Conservation (phyloP, 2,888 invertebrate species). For the Keiferia lycopersicella region DNA sequence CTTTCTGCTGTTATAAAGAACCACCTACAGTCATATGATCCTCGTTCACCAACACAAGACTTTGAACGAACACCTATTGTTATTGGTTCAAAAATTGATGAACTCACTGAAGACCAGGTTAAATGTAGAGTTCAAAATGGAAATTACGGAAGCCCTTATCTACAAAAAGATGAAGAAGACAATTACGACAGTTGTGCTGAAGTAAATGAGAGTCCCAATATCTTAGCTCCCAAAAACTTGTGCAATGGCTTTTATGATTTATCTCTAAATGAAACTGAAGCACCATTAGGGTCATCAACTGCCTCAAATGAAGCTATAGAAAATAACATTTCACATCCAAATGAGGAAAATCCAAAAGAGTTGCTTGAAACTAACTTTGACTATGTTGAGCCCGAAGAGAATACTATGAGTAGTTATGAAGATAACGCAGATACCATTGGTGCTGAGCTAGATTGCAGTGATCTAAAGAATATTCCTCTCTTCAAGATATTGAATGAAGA, state of each 20-base stretch:
- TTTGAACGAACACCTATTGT: conserved; percentile 82
- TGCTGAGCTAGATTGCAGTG: conserved; percentile 30
- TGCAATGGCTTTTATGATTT: conserved; percentile 64
- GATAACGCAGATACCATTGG: conserved; percentile 26
- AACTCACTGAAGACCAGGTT: conserved; percentile 44
- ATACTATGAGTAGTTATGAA: conserved; percentile 32
- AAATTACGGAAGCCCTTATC: conserved; percentile 52
- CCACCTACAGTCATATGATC: conserved; percentile 77
- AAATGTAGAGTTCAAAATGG: conserved; percentile 38
- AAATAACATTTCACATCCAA: conserved; percentile 53
- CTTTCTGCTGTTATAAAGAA: conserved; percentile 74
- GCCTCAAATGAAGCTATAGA: conserved; percentile 68
- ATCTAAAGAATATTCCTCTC: conserved; percentile 43
- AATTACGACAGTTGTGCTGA: conserved; percentile 53
- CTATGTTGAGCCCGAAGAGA: conserved; percentile 67
- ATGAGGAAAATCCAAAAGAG: conserved; percentile 61
- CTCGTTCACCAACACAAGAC: conserved; percentile 81
- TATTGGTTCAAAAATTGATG: conserved; percentile 52
- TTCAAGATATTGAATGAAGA: conserved; percentile 64
- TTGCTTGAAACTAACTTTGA: conserved; percentile 84
- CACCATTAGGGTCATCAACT: conserved; percentile 68
- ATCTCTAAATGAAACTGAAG: conserved; percentile 63
- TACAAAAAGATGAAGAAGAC: conserved; percentile 46
- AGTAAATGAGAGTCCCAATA: conserved; percentile 53
- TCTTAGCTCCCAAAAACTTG: conserved; percentile 66